Evolutionary conservation across 2,797 vertebrate genomes (phyloP), one percentile per base, ranked within the genome.

Genomic region (Heteromormyrus szaboi): DNA sequence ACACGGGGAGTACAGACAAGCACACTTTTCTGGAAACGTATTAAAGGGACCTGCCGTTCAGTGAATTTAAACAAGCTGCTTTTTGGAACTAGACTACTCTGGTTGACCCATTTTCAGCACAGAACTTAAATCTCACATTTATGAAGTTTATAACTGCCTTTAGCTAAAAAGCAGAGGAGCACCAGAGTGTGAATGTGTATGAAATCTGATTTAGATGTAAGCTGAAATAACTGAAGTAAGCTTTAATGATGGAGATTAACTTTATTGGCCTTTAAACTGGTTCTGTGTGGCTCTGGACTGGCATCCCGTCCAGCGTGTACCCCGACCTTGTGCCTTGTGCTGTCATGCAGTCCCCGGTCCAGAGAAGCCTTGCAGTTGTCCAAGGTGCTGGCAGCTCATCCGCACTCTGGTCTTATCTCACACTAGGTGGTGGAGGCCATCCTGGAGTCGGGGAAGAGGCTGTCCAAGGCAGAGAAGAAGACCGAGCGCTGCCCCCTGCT

Each of bases 401-500:
- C 4, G 4, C 14, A 0, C 72, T 79, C 22, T 22, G 59, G 8
- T 25, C 2, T 44, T 65, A 44, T 33, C 17, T 87, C 25, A 1
- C 37, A 2, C 2, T 83, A 99, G 98, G 97, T 99, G 19, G 96
- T 97, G 90, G 94, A 92, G 0, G 96, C 96, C 89, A 97, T 99
- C 7, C 90, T 99, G 89, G 97, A 98, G 25, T 99, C 98, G 0
- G 98, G 98, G 14, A 98, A 98, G 90, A 97, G 92, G 84, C 89
- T 98, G 50, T 98, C 98, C 0, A 96, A 93, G 37, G 97, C 98
- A 88, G 97, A 99, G 91, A 97, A 97, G 92, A 99, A 99, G 90
- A 93, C 93, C 0, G 98, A 99, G 0, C 97, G 98, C 79, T 99
- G 98, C 51, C 98, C 98, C 0, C 95, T 99, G 72, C 90, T 99